Conservation (phyloP, 2,113 vertebrate species). For the Pagrus major region DNA sequence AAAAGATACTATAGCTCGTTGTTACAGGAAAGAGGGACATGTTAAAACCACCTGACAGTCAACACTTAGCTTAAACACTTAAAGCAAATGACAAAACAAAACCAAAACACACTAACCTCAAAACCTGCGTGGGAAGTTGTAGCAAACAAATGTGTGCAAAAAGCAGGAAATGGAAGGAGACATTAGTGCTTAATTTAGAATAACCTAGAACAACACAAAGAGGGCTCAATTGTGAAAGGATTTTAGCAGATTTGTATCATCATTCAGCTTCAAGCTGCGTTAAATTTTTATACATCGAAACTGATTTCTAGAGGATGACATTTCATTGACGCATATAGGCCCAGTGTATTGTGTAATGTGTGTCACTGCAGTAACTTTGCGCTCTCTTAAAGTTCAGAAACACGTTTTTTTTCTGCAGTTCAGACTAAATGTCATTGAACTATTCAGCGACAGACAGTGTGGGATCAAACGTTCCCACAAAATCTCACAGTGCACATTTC, state of each 20-base stretch:
- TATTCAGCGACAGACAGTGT: constrained; percentile 55
- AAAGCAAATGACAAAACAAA: constrained; percentile 18
- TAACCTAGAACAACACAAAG: constrained; percentile 28
- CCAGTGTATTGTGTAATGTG: too few relatives aligned
- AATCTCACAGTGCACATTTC: neutral
- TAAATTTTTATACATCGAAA: neutral
- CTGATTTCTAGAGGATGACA: neutral
- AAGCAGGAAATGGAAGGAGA: constrained; percentile 73
- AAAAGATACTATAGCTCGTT: constrained; percentile 9
- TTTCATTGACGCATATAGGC: neutral
- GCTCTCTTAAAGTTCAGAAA: neutral
- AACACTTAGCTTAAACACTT: neutral
- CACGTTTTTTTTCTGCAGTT: neutral
- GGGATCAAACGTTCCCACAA: constrained; percentile 57
- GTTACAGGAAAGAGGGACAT: neutral
- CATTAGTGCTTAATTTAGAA: constrained; percentile 66
- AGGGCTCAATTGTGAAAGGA: neutral
- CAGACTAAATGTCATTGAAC: constrained; percentile 43
- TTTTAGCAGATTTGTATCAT: neutral
- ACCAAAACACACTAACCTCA: constrained; percentile 55
- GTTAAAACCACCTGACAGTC: neutral
- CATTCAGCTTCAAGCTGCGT: neutral
- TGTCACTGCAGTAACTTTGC: neutral
- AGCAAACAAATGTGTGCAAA: constrained; percentile 65
- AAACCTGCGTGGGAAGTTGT: constrained; percentile 63